phyloP scores from a whole-genome alignment of 2,888 invertebrate genomes.

The Colostygia pectinataria region DNA sequence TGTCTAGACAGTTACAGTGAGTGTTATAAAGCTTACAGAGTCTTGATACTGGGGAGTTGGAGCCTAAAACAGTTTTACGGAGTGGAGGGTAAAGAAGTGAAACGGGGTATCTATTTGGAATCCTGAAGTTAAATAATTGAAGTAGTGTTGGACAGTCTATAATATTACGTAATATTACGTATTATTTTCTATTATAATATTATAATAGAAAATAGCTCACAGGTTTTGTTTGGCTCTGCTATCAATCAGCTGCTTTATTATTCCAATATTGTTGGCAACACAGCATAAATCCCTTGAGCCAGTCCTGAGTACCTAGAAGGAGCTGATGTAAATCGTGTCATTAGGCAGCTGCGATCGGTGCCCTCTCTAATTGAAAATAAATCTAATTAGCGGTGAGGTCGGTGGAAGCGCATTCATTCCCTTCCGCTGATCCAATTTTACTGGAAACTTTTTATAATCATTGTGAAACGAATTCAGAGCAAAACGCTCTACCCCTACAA shows the following conservation, averaged over 20 bases:
- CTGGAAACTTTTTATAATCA: conserved; percentile 1
- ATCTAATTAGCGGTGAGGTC: conserved; percentile 56
- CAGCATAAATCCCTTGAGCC: neutral
- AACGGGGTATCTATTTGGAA: too few relatives aligned
- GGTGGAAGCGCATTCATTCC: conserved; percentile 50
- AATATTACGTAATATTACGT: too few relatives aligned
- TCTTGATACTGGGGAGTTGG: too few relatives aligned
- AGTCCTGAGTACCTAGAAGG: conserved; percentile 12
- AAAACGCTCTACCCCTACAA: neutral
- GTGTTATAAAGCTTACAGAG: too few relatives aligned
- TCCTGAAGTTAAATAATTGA: too few relatives aligned
- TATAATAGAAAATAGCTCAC: too few relatives aligned
- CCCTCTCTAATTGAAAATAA: conserved; percentile 68
- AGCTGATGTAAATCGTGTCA: conserved; percentile 65
- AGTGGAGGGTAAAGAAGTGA: too few relatives aligned
- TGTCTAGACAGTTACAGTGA: too few relatives aligned
- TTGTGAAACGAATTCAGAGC: neutral
- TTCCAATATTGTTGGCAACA: neutral
- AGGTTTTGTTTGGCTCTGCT: too few relatives aligned
- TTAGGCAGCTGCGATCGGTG: conserved; percentile 57
- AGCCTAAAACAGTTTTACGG: too few relatives aligned
- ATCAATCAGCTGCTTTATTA: neutral
- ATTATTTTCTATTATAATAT: too few relatives aligned
- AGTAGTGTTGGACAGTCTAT: too few relatives aligned
- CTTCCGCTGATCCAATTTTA: conserved; percentile 38